A percentile compares a stretch with the other conserved stretches of the same genome.
These are phyloP conservation scores for Cynocephalus volans DNA, from an alignment of 2,113 vertebrate species.

Conservation along the genomic window DNA sequence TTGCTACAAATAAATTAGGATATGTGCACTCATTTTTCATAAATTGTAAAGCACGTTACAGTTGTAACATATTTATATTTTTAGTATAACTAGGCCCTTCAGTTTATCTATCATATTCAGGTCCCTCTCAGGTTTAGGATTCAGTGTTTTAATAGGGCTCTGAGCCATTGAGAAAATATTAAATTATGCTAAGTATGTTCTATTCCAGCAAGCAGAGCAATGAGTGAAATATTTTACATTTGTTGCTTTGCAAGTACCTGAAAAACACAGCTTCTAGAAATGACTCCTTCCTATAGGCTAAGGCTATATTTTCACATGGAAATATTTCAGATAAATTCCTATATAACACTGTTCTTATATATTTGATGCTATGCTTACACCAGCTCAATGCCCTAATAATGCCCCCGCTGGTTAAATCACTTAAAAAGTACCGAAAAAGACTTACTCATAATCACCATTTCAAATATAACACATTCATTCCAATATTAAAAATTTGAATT, in stretches of 20 bases:
- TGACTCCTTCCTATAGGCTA: background rate
- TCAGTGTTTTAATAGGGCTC: constrained; percentile 21
- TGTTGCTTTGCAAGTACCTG: constrained; percentile 5
- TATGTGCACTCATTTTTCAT: background rate
- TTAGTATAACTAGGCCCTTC: background rate
- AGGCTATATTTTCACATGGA: constrained; percentile 6
- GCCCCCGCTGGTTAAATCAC: background rate
- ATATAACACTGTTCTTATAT: background rate
- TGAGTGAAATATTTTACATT: constrained; percentile 35
- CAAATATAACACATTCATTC: constrained; percentile 23
- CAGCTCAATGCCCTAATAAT: background rate
- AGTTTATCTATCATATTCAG: background rate
- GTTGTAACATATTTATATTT: background rate
- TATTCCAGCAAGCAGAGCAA: constrained; percentile 2
- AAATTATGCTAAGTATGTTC: constrained; percentile 26
- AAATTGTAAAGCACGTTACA: constrained; percentile 29
- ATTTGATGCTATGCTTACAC: background rate
- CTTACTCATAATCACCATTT: background rate
- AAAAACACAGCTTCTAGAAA: constrained; percentile 37
- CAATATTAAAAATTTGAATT: constrained; percentile 46
- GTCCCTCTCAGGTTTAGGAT: background rate
- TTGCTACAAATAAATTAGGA: background rate
- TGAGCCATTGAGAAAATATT: constrained; percentile 9
- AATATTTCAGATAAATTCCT: constrained; percentile 33
- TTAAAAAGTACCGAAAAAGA: background rate